phyloP scores from a whole-genome alignment of 2,797 vertebrate species.

The Enteromius mattozi region DNA sequence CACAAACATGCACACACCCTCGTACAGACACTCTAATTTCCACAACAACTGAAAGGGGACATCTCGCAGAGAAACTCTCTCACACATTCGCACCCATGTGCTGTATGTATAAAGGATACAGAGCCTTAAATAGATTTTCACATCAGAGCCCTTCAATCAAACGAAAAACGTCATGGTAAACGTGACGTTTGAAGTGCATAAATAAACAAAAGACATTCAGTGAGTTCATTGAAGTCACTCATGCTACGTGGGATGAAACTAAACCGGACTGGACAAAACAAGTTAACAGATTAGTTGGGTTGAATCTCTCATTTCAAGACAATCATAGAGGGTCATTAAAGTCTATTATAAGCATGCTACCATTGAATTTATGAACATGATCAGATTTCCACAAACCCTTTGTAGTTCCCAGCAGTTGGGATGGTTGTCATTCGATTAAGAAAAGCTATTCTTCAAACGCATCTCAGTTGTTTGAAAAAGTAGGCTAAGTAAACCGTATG shows the following conservation, averaged over 20 bases:
- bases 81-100: slow-evolving; percentile 6
- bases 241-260: slow-evolving; percentile 21
- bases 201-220: slow-evolving; percentile 44
- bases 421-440: slow-evolving; percentile 16
- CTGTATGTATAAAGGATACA: background rate
- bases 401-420: slow-evolving; percentile 6
- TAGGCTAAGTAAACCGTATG: slow-evolving; percentile 1
- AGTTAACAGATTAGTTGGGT: slow-evolving; percentile 18
- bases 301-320: slow-evolving; percentile 37
- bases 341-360: slow-evolving; percentile 25
- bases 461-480: slow-evolving; percentile 22
- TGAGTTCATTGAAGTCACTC: slow-evolving; percentile 54
- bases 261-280: slow-evolving; percentile 23
- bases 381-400: slow-evolving; percentile 40
- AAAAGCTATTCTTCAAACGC: slow-evolving; percentile 9
- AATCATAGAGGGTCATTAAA: slow-evolving; percentile 29
- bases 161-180: slow-evolving; percentile 33
- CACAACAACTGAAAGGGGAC: slow-evolving; percentile 29
- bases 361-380: slow-evolving; percentile 37
- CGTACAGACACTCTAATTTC: slow-evolving; percentile 41
- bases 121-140: slow-evolving; percentile 36
- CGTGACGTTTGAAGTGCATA: slow-evolving; percentile 39
- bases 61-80: slow-evolving; percentile 11
- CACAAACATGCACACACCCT: slow-evolving; percentile 33
- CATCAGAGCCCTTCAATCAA: slow-evolving; percentile 47